These are phyloP conservation scores for Rhingia rostrata DNA, from an alignment of 2,888 invertebrate genomes.

Conservation along the genomic window DNA sequence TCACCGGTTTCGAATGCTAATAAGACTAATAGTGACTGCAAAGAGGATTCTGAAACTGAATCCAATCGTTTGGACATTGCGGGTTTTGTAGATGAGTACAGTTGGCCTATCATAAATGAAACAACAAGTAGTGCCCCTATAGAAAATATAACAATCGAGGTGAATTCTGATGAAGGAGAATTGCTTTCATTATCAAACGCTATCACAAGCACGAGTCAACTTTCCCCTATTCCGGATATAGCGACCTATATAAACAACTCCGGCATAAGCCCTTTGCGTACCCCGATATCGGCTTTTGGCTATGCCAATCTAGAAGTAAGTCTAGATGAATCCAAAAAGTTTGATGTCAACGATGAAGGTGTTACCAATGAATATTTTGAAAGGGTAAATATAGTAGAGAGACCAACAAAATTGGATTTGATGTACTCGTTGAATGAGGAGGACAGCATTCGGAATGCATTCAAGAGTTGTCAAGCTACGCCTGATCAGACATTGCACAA, in stretches of 20 bases:
- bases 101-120: constrained; percentile 76
- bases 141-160: constrained; percentile 45
- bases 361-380: constrained; percentile 83
- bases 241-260: constrained; percentile 75
- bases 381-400: constrained; percentile 81
- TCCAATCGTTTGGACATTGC: constrained; percentile 77
- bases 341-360: constrained; percentile 80
- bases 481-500: background rate
- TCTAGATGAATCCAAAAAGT: constrained; percentile 72
- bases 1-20: constrained; percentile 78
- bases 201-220: constrained; percentile 78
- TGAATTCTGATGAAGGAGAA: constrained; percentile 32
- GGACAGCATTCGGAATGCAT: constrained; percentile 76
- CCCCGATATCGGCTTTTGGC: constrained; percentile 77
- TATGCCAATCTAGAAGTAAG: constrained; percentile 76
- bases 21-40: constrained; percentile 71
- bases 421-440: constrained; percentile 80
- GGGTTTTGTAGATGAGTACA: constrained; percentile 68
- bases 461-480: constrained; percentile 49
- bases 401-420: constrained; percentile 80
- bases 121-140: constrained; percentile 65
- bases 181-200: constrained; percentile 55
- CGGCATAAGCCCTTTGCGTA: constrained; percentile 77
- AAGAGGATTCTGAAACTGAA: constrained; percentile 79
- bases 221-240: constrained; percentile 79